Conservation (phyloP, 2,113 vertebrate species). For the Notothenia rossii region DNA sequence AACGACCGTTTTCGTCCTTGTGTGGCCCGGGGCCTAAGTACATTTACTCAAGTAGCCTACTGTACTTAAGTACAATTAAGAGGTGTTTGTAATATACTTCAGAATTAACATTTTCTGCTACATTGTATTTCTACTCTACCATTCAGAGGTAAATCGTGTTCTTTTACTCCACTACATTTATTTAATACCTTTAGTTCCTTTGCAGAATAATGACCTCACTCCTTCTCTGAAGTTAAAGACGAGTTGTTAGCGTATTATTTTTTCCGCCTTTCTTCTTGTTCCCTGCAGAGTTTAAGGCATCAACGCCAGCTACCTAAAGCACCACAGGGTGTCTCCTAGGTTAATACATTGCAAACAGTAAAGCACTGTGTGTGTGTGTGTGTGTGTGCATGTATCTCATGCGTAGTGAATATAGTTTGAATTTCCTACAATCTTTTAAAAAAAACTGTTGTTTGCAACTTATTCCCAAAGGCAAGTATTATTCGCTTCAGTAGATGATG, state of each 20-base stretch:
- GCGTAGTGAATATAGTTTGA: slow-evolving; percentile 14
- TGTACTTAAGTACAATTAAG: no score
- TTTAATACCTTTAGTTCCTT: no score
- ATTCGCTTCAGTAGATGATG: slow-evolving; percentile 47
- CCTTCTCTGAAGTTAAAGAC: slow-evolving; percentile 38
- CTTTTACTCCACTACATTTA: no score
- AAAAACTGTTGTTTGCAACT: slow-evolving; percentile 19
- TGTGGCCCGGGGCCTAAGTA: no score
- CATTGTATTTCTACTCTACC: no score
- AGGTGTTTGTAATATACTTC: no score
- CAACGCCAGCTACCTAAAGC: slow-evolving; percentile 21
- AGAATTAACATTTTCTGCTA: no score
- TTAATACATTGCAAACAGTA: slow-evolving; percentile 53
- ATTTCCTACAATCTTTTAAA: slow-evolving; percentile 32
- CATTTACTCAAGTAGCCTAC: no score
- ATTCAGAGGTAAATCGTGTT: no score
- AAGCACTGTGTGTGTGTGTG: neutral
- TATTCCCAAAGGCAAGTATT: slow-evolving; percentile 35
- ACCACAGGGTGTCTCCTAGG: slow-evolving; percentile 54
- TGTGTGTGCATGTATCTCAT: neutral
- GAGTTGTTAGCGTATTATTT: slow-evolving; percentile 19
- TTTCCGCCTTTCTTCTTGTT: slow-evolving; percentile 20
- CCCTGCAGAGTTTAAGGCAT: slow-evolving; percentile 52
- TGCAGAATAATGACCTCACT: slow-evolving; percentile 11
- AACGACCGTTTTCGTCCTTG: no score